Percentiles rank a stretch among this genome's conserved stretches.
phyloP scores from a whole-genome alignment of 2,888 invertebrate genomes.

The Agrilus cyanescens region DNA sequence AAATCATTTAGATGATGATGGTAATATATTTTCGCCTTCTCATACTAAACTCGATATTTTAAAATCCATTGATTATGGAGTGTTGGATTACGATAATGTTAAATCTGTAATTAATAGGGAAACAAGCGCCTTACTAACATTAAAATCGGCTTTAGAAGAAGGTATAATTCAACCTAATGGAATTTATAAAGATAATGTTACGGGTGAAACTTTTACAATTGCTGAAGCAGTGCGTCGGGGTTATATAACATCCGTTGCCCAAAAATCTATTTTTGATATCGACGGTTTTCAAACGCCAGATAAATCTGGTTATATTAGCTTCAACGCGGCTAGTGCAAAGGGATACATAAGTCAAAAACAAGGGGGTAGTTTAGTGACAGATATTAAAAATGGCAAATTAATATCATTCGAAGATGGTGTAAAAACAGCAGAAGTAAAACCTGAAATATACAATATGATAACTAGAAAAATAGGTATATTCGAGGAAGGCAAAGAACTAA shows the following conservation, averaged over 20 bases:
- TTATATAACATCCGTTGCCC: constrained; percentile 74
- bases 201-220: constrained; percentile 61
- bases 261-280: constrained; percentile 83
- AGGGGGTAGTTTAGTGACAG: constrained; percentile 58
- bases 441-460: constrained; percentile 80
- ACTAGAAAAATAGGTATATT: constrained; percentile 71
- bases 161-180: constrained; percentile 69
- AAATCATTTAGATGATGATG: constrained; percentile 64
- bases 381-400: constrained; percentile 60
- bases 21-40: constrained; percentile 69
- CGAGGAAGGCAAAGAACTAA: constrained; percentile 62
- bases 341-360: constrained; percentile 65
- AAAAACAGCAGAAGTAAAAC: constrained; percentile 63
- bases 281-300: constrained; percentile 79
- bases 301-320: constrained; percentile 70
- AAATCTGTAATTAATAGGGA: constrained; percentile 77
- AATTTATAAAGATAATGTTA: constrained; percentile 62
- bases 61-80: constrained; percentile 77
- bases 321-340: constrained; percentile 68
- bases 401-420: constrained; percentile 72
- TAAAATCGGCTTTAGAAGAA: constrained; percentile 72
- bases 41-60: constrained; percentile 66
- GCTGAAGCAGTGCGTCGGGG: constrained; percentile 84
- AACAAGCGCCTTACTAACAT: constrained; percentile 66
- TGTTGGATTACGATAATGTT: constrained; percentile 71